A percentile compares a stretch with the other conserved stretches of the same genome.
These are phyloP conservation scores for Eucera pruinosa DNA, from an alignment of 2,888 invertebrate species.

Conservation along the genomic window DNA sequence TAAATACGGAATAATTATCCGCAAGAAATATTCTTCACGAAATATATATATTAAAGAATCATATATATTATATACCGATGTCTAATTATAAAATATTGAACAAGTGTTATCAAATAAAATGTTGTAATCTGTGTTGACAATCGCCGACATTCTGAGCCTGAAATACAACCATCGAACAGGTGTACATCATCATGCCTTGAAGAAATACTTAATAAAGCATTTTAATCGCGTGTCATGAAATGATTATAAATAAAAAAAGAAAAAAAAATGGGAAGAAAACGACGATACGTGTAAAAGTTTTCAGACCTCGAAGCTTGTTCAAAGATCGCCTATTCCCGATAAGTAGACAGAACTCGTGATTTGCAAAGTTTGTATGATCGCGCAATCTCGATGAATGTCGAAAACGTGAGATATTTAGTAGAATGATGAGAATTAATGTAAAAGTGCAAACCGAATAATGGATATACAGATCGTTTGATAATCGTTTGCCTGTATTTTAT, in stretches of 20 bases:
- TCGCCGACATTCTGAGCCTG: slow-evolving; percentile 79
- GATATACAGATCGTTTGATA: slow-evolving; percentile 11
- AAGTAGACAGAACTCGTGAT: background rate
- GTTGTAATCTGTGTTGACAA: slow-evolving; percentile 81
- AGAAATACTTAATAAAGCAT: slow-evolving; percentile 54
- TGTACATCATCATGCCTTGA: slow-evolving; percentile 71
- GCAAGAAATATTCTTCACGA: slow-evolving; percentile 74
- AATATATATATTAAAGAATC: slow-evolving; percentile 79
- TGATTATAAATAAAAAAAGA: background rate
- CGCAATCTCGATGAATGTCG: slow-evolving; percentile 13
- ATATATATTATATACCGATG: slow-evolving; percentile 82
- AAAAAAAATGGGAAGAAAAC: background rate
- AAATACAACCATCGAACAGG: slow-evolving; percentile 66
- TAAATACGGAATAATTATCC: slow-evolving; percentile 72
- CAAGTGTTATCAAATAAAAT: slow-evolving; percentile 77
- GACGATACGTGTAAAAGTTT: slow-evolving; percentile 9
- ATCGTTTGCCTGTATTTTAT: slow-evolving; percentile 46
- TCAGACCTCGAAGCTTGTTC: slow-evolving; percentile 5
- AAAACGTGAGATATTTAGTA: slow-evolving; percentile 18
- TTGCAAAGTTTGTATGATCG: slow-evolving; percentile 2
- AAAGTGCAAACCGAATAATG: slow-evolving; percentile 23
- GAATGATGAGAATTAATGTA: slow-evolving; percentile 31
- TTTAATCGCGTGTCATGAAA: slow-evolving; percentile 31
- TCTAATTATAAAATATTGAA: slow-evolving; percentile 80
- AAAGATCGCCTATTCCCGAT: background rate